phyloP scores from a whole-genome alignment of 2,113 vertebrate species.

The Chamaea fasciata region DNA sequence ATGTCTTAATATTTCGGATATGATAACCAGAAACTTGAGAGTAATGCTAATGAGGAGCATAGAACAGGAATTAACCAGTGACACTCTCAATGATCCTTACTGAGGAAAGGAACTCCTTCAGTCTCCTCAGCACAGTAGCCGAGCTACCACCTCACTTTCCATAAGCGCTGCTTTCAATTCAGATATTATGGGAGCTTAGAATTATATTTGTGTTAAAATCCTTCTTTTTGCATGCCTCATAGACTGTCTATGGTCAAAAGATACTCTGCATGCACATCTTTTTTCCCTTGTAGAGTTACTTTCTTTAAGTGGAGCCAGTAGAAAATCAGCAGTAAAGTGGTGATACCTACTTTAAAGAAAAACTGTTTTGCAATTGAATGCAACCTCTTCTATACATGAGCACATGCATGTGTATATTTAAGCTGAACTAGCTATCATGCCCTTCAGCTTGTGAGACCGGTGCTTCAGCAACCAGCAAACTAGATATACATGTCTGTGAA shows the following conservation, averaged over 20 bases:
- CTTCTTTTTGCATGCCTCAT: neutral
- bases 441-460: neutral
- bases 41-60: conserved; percentile 86
- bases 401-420: neutral
- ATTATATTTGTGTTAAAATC: neutral
- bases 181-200: neutral
- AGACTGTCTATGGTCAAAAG: neutral
- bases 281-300: neutral
- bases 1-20: conserved; percentile 91
- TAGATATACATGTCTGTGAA: neutral
- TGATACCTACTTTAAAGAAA: neutral
- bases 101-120: conserved; percentile 50
- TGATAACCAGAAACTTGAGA: conserved; percentile 84
- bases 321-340: neutral
- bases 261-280: neutral
- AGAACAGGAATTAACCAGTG: conserved; percentile 77
- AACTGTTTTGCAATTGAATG: neutral
- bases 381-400: neutral
- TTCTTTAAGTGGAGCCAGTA: neutral
- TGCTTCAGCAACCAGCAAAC: neutral
- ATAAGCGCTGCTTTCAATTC: neutral
- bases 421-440: neutral
- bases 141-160: neutral
- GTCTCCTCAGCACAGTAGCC: neutral
- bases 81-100: conserved; percentile 74